Evolutionary conservation across 2,888 invertebrate genomes (phyloP), one percentile per base, ranked within the genome.

Genomic region (Drosophila setosimentum): DNA sequence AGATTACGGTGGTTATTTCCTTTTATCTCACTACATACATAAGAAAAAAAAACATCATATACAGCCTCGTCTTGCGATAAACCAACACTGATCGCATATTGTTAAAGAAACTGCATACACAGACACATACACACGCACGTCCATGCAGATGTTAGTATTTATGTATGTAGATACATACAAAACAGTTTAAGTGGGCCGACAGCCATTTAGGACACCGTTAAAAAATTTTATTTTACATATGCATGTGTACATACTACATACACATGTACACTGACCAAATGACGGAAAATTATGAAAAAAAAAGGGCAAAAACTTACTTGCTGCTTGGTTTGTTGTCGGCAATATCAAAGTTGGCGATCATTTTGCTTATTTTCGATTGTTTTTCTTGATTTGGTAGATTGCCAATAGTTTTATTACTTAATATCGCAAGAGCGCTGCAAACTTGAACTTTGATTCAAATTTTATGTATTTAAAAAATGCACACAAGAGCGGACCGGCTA

Each of bases 321-420:
- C 96, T 95, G 50, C 95, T 95, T 89, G 95, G 95, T 91, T 94
- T 95, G 73, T 94, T 94, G 82, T 94, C 94, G 83, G 91, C 80
- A 71, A 91, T 91, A 84, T 91, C 90, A 72, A 91, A 91, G 71
- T 91, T 91, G 75, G 87, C 84, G 82, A 92, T 90, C 91, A 92
- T 92, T 73, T 83, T 82, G 73, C 29, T 59, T 68, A 60, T 59
- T 66, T 57, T 60, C 13, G 53, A 16, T 16, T 42, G 40, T 62
- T 51, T 16, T n/a, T 45, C 32, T 75, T 69, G 61, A 49, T 59
- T 61, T 71, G 37, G 3, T n/a, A 21, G 30, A 65, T 48, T 24
- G 45, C 50, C 11, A 30, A 35, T 42, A 24, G 3, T 48, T 55
- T 51, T 3, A 11, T 30, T 49, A 40, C n/a, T 18, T 27, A 16